These are phyloP conservation scores for Griposia aprilina DNA, from an alignment of 2,888 invertebrate species.

Conservation along the genomic window DNA sequence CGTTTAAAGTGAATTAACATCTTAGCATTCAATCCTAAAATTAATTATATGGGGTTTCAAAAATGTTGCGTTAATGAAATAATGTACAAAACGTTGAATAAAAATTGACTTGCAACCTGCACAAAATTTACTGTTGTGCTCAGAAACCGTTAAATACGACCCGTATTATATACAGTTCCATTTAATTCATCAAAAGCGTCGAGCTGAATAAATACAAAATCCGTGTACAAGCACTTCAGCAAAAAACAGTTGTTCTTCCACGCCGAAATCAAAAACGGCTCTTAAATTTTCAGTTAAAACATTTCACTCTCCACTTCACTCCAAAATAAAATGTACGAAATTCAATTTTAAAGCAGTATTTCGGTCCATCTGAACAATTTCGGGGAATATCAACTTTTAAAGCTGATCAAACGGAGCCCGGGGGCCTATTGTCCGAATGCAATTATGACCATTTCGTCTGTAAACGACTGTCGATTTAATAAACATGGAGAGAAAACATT, in stretches of 20 bases:
- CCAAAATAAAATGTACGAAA: conserved; percentile 36
- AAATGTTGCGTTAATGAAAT: background rate
- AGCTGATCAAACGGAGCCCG: conserved; percentile 57
- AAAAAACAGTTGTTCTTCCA: conserved; percentile 24
- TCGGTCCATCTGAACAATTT: conserved; percentile 45
- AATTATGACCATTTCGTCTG: conserved; percentile 59
- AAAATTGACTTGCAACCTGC: background rate
- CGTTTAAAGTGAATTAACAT: background rate
- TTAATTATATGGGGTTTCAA: background rate
- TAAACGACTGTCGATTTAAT: conserved; percentile 50
- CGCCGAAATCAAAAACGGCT: conserved; percentile 24
- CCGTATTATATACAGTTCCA: background rate
- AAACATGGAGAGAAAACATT: conserved; percentile 25
- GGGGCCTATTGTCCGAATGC: conserved; percentile 52
- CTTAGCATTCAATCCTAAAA: background rate
- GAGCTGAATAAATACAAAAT: conserved; percentile 33
- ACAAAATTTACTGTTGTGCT: background rate
- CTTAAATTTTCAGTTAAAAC: conserved; percentile 31
- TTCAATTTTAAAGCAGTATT: conserved; percentile 50
- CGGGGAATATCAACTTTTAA: conserved; percentile 57
- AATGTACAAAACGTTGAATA: background rate
- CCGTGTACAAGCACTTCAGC: background rate
- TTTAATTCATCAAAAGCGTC: conserved; percentile 13
- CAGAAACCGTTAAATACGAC: background rate
- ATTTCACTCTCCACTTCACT: conserved; percentile 36